Base-by-base conservation (phyloP, 2,888 invertebrate genomes). In the Scaptomyza polygonia region DNA sequence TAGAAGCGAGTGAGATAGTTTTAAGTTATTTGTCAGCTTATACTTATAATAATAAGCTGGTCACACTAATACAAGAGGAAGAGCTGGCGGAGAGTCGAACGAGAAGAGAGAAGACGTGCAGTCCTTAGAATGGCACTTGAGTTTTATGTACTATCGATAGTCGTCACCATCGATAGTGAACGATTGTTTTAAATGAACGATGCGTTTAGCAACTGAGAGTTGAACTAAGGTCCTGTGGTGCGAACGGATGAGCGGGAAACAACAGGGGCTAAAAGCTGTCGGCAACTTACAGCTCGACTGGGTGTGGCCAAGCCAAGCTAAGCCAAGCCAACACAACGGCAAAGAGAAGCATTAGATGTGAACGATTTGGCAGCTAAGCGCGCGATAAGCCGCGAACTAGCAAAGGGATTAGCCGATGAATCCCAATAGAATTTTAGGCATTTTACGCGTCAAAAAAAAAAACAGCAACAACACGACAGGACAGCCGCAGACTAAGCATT, bases 281-380 rank as follows among this genome's bases (percentile, higher is more conserved):
- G 27, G n/a, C 16, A n/a, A n/a, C n/a, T n/a, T n/a, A n/a, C n/a
- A n/a, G n/a, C n/a, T n/a, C n/a, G n/a, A n/a, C 42, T 45, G 61
- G 47, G 51, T 51, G 65, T 58, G 52, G 45, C 34, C 39, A 8
- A 25, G n/a, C n/a, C n/a, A n/a, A n/a, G n/a, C n/a, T n/a, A n/a
- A n/a, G n/a, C n/a, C n/a, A n/a, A n/a, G 27, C 39, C 9, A 18
- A 11, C 34, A 34, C 36, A 36, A n/a, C 6, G 9, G n/a, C 3
- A 16, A 9, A 7, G 34, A 25, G 44, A 16, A 9, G 64, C 72
- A 59, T 76, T 76, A 34, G 55, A 42, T 73, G 64, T 61, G 51
- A 77, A 45, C 73, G 83, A 74, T 74, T 77, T 74, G 66, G 54
- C 71, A 76, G 71, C 71, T 79, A 66, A 76, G 75, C 66, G 53